A percentile compares a stretch with the other conserved stretches of the same genome.
phyloP scores from a whole-genome alignment of 2,797 vertebrate species.

The Cyclopterus lumpus region DNA sequence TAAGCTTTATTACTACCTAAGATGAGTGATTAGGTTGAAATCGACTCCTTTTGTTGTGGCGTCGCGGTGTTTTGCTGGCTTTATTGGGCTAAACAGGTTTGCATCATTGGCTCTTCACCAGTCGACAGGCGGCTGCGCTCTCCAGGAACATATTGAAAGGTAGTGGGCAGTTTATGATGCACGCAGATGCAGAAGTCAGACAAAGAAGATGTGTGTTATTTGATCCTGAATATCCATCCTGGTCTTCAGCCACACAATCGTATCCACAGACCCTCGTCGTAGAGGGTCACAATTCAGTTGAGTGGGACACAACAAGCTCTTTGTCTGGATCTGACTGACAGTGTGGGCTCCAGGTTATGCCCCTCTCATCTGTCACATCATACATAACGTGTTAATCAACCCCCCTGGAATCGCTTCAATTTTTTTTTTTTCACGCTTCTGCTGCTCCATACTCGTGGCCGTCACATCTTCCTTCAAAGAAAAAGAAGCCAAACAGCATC shows the following conservation, averaged over 20 bases:
- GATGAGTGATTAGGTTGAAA: slow-evolving; percentile 60
- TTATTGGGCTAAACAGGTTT: slow-evolving; percentile 29
- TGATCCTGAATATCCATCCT: neutral
- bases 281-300: slow-evolving; percentile 17
- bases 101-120: neutral
- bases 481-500: slow-evolving; percentile 39
- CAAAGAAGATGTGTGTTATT: neutral
- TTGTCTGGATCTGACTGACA: slow-evolving; percentile 23
- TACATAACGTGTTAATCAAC: slow-evolving; percentile 45
- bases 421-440: neutral
- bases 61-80: slow-evolving; percentile 3
- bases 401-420: neutral
- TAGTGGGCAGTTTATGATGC: neutral
- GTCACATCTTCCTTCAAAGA: slow-evolving; percentile 42
- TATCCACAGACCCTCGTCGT: neutral
- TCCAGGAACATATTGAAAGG: neutral
- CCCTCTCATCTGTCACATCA: slow-evolving; percentile 13
- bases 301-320: slow-evolving; percentile 20
- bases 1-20: slow-evolving; percentile 59
- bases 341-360: slow-evolving; percentile 23
- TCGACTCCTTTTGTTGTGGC: slow-evolving; percentile 11
- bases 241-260: neutral
- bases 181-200: neutral
- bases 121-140: neutral
- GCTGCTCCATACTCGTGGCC: slow-evolving; percentile 19